Evolutionary conservation across 1,140 invertebrate genomes (phyloP).

Genomic region (Dermatophagoides farinae): DNA sequence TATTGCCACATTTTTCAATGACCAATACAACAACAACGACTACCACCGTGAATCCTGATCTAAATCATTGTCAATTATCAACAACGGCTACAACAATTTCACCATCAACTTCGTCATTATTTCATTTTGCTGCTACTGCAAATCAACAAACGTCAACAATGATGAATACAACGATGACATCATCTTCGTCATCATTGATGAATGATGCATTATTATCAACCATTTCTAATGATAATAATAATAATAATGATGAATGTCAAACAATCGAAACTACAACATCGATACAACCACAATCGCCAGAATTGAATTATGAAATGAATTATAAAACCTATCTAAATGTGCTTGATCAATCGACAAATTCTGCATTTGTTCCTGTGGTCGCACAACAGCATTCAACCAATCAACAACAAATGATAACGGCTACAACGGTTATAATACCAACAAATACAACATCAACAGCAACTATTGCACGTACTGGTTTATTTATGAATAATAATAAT

Average conservation of each 20-base stretch:
- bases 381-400: conserved; percentile 21
- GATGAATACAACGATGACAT: background rate
- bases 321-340: background rate
- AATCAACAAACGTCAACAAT: background rate
- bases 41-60: background rate
- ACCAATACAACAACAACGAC: no score
- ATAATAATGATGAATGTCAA: background rate
- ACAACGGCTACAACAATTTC: background rate
- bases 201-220: background rate
- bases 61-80: background rate
- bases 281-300: background rate
- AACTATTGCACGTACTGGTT: background rate
- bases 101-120: background rate
- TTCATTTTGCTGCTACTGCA: background rate
- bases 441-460: conserved; percentile 5
- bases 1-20: no score
- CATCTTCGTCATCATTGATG: background rate
- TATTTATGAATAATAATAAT: background rate
- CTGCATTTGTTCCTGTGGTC: conserved; percentile 28
- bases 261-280: background rate
- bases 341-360: conserved; percentile 27
- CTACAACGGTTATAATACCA: background rate
- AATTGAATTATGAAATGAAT: background rate
- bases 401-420: conserved; percentile 3
- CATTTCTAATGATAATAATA: background rate